Base-by-base conservation (phyloP, 2,888 invertebrate species). In the Pyrgus malvae region DNA sequence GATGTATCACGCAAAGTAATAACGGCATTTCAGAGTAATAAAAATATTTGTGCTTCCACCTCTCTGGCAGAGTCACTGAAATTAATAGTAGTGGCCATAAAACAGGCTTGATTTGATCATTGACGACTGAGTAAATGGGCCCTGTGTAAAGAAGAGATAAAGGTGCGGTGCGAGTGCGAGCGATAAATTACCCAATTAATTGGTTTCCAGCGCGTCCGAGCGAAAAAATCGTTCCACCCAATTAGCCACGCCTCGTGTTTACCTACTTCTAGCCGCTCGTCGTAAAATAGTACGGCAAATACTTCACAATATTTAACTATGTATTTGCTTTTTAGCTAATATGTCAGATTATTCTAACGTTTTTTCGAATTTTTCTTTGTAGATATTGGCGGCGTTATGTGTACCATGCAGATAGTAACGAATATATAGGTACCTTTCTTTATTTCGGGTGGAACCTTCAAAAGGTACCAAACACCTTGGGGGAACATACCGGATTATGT, bases 181-280 rank as follows among this genome's bases (percentile, higher is more conserved):
- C 50, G 50, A 35, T 41, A 33, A 50, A 50, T 50, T 50, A 42
- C 11, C 25, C 50, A 33, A 25, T 50, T 50, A 42, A 50, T 41
- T 42, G 41, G 41, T 41, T 41, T 14, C 31, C 17, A 35, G 19
- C n/a, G 49, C 49, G 41, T 9, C 21, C 37, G 17, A 37, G 17
- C 25, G 48, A 16, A 27, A 48, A 46, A 38, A 19, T 21, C 49
- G 49, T 49, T 41, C 40, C 49, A 29, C 40, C 29, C 49, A 49
- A 49, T 49, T 49, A 49, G 49, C 38, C 41, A 1, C 38, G 14
- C 38, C 19, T 17, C 27, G 14, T n/a, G 21, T 19, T 29, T 27
- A 33, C 45, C 25, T 14, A 7, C n/a, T 31, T 27, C 31, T 27
- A 27, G 27, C 27, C 27, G 27, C 31, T 11, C 14, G 21, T 23